Conservation (phyloP, 2,113 vertebrate species). For the Puffinus mauretanicus region DNA sequence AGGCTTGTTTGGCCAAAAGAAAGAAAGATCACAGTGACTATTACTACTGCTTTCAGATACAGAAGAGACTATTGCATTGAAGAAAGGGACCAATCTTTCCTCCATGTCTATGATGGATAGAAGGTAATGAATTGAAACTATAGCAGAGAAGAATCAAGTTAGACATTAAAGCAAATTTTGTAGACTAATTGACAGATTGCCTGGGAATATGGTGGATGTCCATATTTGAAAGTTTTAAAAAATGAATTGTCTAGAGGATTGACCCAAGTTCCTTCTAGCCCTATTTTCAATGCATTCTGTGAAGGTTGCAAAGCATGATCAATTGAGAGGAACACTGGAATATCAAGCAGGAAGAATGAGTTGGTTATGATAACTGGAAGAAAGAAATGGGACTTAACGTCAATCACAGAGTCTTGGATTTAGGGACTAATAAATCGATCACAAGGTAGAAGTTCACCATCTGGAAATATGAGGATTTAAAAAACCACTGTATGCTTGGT, state of each 20-base stretch:
- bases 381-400: background rate
- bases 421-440: background rate
- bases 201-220: background rate
- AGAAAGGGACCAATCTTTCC: background rate
- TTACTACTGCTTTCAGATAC: background rate
- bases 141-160: background rate
- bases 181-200: background rate
- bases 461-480: background rate
- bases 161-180: background rate
- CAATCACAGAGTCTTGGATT: background rate
- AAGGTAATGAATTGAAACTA: background rate
- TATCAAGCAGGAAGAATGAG: background rate
- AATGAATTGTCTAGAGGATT: accelerated
- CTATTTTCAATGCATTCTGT: background rate
- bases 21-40: background rate
- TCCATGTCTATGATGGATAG: background rate
- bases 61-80: background rate
- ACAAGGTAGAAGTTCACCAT: background rate
- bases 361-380: background rate
- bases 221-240: background rate
- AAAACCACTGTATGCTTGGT: background rate
- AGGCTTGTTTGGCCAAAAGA: background rate
- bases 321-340: background rate
- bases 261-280: background rate
- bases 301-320: accelerated